A percentile compares a stretch with the other conserved stretches of the same genome.
These are phyloP conservation scores for Gnathonemus longibarbis DNA, from an alignment of 2,113 vertebrate species.

Conservation along the genomic window DNA sequence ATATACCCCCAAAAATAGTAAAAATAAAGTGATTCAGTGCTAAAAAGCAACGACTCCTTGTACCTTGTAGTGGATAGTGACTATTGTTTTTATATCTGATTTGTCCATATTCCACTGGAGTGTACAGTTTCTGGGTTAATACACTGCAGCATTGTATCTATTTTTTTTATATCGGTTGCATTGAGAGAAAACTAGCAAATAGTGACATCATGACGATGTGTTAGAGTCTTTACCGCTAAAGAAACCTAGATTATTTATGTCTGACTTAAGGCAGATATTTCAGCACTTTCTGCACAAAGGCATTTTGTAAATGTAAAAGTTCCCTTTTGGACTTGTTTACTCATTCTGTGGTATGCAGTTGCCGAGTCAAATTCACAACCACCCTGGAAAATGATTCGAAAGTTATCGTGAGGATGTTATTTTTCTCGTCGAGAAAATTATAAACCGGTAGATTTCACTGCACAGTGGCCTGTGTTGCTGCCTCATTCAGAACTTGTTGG, in stretches of 20 bases:
- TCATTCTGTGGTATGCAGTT: background rate
- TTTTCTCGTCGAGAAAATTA: background rate
- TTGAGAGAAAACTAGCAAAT: background rate
- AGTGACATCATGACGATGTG: background rate
- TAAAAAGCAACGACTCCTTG: background rate
- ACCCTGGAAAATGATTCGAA: background rate
- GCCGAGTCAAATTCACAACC: background rate
- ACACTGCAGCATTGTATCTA: background rate
- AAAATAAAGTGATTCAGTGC: background rate
- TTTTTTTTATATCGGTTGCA: background rate
- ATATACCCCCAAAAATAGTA: background rate
- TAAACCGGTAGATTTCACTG: background rate
- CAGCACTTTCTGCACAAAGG: background rate
- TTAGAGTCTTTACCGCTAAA: background rate
- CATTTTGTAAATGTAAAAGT: background rate
- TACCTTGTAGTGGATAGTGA: background rate
- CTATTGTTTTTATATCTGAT: background rate
- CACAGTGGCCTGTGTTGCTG: background rate
- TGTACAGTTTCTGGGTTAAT: background rate
- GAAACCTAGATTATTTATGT: background rate
- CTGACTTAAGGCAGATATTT: background rate
- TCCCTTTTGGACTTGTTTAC: background rate
- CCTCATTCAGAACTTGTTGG: background rate
- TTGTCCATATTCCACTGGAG: background rate
- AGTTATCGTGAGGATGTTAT: background rate